These are phyloP conservation scores for Prionchulus punctatus DNA, from an alignment of 2,888 invertebrate species.

Conservation along the genomic window DNA sequence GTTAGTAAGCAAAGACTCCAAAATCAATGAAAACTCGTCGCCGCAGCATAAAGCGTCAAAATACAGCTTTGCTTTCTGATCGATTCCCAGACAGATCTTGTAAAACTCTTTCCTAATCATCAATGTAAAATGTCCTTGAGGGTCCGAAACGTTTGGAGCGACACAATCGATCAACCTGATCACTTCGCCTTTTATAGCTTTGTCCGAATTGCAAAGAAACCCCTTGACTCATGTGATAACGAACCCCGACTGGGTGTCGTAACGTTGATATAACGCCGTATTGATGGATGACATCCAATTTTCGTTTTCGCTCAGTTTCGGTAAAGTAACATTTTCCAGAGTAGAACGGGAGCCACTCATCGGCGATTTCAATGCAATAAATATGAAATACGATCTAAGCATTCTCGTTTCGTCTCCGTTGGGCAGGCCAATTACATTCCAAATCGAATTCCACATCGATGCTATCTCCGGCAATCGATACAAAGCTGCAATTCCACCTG, in stretches of 20 bases:
- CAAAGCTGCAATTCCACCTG: too few relatives aligned
- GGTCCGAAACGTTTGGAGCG: neutral
- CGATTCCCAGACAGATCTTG: too few relatives aligned
- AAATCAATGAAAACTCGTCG: too few relatives aligned
- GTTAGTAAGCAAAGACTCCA: too few relatives aligned
- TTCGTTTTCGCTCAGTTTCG: neutral
- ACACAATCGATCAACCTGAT: neutral
- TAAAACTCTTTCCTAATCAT: too few relatives aligned
- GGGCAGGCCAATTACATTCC: neutral
- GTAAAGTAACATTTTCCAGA: neutral
- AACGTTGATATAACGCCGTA: neutral
- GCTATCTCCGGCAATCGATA: too few relatives aligned
- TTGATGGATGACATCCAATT: neutral
- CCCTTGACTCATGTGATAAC: neutral
- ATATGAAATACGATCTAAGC: neutral
- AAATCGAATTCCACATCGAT: neutral
- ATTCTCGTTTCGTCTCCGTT: neutral
- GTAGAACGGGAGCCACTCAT: neutral
- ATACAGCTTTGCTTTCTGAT: too few relatives aligned
- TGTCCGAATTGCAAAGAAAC: neutral
- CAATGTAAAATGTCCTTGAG: too few relatives aligned
- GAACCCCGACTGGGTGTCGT: neutral
- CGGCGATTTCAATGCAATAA: neutral
- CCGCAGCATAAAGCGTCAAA: too few relatives aligned
- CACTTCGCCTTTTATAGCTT: neutral